These are phyloP conservation scores for Trissolcus japonicus DNA, from an alignment of 2,888 invertebrate species.

Conservation along the genomic window DNA sequence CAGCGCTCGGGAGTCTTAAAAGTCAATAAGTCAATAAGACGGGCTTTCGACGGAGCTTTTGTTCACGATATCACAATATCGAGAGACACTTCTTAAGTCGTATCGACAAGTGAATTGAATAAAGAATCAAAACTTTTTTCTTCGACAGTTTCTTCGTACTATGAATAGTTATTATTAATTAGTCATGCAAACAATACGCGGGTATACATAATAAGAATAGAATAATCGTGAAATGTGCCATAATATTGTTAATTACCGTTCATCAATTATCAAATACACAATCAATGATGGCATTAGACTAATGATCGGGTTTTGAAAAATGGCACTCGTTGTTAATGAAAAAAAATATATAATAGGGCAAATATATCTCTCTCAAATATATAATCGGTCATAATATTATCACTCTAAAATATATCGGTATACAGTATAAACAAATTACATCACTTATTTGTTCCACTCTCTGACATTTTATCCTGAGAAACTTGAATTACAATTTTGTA, in stretches of 20 bases:
- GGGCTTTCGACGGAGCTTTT: conserved; percentile 33
- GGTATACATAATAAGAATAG: conserved; percentile 10
- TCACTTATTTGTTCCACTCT: no score
- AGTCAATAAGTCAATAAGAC: conserved; percentile 42
- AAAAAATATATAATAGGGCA: no score
- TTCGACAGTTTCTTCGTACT: conserved; percentile 9
- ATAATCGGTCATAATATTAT: no score
- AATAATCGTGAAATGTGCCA: conserved; percentile 16
- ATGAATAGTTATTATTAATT: conserved; percentile 37
- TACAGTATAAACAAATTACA: background rate
- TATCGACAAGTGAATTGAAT: conserved; percentile 28
- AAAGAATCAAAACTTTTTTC: conserved; percentile 42
- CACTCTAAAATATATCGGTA: no score
- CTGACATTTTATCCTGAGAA: no score
- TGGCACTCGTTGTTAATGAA: background rate
- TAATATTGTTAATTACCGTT: conserved; percentile 30
- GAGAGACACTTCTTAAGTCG: conserved; percentile 35
- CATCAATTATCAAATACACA: conserved; percentile 25
- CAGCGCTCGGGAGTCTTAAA: conserved; percentile 16
- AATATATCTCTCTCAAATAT: no score
- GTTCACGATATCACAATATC: conserved; percentile 27
- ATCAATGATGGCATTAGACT: conserved; percentile 14
- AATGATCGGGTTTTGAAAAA: conserved; percentile 14
- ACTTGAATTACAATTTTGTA: no score
- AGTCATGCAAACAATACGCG: conserved; percentile 23